Conservation (phyloP, 2,888 invertebrate genomes). For the Teleogryllus oceanicus region DNA sequence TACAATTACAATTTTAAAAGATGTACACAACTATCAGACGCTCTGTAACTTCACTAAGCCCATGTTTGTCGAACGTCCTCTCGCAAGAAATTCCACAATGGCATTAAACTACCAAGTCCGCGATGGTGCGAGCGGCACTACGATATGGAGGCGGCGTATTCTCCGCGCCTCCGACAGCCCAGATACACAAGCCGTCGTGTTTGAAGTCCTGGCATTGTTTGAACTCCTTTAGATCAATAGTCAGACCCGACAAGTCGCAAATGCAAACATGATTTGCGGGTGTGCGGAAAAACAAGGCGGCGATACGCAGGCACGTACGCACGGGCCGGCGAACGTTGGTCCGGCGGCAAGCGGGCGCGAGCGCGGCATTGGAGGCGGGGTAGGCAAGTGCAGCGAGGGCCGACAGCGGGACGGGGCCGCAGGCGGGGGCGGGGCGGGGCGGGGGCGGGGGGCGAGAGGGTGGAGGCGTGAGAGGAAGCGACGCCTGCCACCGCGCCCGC, state of each 20-base stretch:
- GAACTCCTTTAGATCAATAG: conserved; percentile 18
- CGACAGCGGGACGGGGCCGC: not conserved
- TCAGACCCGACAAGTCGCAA: conserved; percentile 7
- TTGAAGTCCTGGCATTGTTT: conserved; percentile 2
- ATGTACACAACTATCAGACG: no score
- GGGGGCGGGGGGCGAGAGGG: not conserved
- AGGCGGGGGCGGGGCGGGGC: not conserved
- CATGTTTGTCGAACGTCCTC: no score
- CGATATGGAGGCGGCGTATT: no score
- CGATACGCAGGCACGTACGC: not conserved
- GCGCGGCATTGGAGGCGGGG: not conserved
- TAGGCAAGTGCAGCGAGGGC: not conserved
- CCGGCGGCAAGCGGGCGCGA: not conserved
- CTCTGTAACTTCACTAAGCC: no score
- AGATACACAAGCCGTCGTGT: conserved; percentile 5
- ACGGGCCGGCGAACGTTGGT: not conserved
- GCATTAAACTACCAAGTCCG: no score
- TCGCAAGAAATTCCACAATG: no score
- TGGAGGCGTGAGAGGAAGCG: not conserved
- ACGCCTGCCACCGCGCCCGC: not conserved
- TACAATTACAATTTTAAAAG: no score
- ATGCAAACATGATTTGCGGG: conserved; percentile 18
- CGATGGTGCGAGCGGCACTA: no score
- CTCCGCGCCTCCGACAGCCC: not conserved
- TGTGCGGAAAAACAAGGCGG: not conserved